Base-by-base conservation (phyloP, 2,797 vertebrate genomes). In the Petrocephalus sullivani region DNA sequence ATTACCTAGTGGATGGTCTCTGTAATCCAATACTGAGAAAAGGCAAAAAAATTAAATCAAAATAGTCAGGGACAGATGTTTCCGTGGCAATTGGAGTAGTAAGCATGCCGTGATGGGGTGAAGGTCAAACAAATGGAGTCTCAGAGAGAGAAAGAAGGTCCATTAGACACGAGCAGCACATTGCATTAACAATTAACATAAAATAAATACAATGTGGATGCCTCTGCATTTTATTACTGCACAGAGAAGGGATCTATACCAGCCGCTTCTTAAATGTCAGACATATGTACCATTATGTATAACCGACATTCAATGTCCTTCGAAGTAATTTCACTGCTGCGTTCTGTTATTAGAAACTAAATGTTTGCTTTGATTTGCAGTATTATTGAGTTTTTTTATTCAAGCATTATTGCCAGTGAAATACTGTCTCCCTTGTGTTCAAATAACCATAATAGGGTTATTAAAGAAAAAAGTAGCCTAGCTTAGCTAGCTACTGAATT, bases 41-140 rank as follows among this genome's bases (percentile, higher is more conserved):
- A 67, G 84, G 41, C 4, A 71, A 71, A 91, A 90, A 78, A 90
- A 90, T 28, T 28, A 28, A 28, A 28, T 28, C 28, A 92, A 93
- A 91, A 94, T 93, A 91, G 90, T 93, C 90, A 92, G 92, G 92
- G 87, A 88, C 90, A 88, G 51, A 54, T 84, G 92, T 92, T 88
- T 89, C 89, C 92, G 71, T 87, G 89, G 90, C 90, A 92, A 93
- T 88, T 46, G 88, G 90, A 91, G 85, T 87, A 88, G 75, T 2
- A 51, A 91, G 89, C 0, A 0, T 64, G 91, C 89, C 2, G 58
- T 16, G 60, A 87, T 87, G 90, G 91, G 91, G 93, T 90, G 91
- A 90, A 88, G 91, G 90, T 90, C 88, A 91, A 87, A 49, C 90
- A 88, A 91, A 90, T 89, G 89, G 81, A 89, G 91, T 87, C 0